Evolutionary conservation across 2,113 vertebrate genomes (phyloP).

Genomic region (Apteryx owenii): DNA sequence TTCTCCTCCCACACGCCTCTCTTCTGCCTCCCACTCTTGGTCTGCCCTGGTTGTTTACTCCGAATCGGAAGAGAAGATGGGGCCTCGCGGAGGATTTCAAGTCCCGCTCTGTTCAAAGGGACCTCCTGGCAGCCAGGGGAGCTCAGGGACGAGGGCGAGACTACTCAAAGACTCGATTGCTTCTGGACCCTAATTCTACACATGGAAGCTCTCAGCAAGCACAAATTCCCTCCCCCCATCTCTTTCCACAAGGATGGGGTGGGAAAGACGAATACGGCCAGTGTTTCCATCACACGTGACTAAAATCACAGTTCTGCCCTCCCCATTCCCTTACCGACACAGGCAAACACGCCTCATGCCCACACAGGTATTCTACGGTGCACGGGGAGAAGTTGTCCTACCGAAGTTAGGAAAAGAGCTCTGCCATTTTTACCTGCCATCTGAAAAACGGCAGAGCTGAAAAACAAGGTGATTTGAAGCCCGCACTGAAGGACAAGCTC

Average conservation of each 20-base stretch:
- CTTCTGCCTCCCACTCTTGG: neutral
- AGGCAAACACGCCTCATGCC: neutral
- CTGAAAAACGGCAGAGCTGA: neutral
- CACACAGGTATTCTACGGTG: neutral
- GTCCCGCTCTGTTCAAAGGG: neutral
- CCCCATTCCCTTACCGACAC: neutral
- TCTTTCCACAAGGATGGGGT: neutral
- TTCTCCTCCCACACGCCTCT: neutral
- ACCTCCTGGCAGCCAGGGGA: neutral
- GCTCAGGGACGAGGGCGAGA: neutral
- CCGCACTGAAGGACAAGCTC: neutral
- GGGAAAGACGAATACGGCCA: neutral
- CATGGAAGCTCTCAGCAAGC: neutral
- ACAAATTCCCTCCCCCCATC: neutral
- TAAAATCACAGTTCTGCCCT: neutral
- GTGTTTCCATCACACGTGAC: neutral
- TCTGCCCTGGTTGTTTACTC: neutral
- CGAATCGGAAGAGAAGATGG: neutral
- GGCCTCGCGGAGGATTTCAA: neutral
- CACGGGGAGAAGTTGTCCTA: accelerated
- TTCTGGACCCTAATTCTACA: neutral
- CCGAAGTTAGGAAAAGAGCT: too few relatives aligned
- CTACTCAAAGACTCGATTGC: neutral
- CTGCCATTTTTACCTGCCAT: neutral
- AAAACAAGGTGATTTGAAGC: neutral